These are phyloP conservation scores for Rhysida immarginata DNA, from an alignment of 1,140 invertebrate genomes.

Conservation along the genomic window DNA sequence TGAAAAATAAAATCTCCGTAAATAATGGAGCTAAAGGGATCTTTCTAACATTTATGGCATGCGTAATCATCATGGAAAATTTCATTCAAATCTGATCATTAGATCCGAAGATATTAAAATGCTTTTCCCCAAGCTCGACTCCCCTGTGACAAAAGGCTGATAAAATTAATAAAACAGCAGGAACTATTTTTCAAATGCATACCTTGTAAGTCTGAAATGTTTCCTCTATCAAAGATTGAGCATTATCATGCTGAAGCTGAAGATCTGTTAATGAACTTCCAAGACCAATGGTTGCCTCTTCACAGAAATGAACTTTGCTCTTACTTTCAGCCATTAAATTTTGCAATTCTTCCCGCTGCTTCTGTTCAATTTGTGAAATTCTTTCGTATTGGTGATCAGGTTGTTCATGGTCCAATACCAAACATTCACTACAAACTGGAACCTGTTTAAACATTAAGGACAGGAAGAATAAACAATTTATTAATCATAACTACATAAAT, in stretches of 20 bases:
- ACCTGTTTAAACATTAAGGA: no score
- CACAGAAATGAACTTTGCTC: slow-evolving; percentile 53
- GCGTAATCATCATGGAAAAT: no score
- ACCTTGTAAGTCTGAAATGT: slow-evolving; percentile 56
- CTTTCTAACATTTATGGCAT: no score
- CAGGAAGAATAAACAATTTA: no score
- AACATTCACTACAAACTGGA: slow-evolving; percentile 65
- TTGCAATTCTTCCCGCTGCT: slow-evolving; percentile 55
- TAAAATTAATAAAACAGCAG: no score
- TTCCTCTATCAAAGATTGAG: slow-evolving; percentile 67
- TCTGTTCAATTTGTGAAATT: slow-evolving; percentile 52
- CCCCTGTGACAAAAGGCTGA: no score
- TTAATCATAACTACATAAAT: no score
- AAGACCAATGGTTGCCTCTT: slow-evolving; percentile 50
- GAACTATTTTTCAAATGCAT: background rate
- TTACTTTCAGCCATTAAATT: slow-evolving; percentile 52
- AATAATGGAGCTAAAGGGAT: no score
- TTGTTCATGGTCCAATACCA: slow-evolving; percentile 57
- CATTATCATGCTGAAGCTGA: slow-evolving; percentile 67
- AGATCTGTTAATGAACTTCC: slow-evolving; percentile 65
- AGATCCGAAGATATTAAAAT: no score
- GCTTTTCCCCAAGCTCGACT: no score
- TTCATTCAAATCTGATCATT: no score
- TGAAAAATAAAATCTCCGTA: no score
- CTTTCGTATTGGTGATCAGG: slow-evolving; percentile 63